A percentile compares a stretch with the other conserved stretches of the same genome.
These are phyloP conservation scores for Limosa lapponica DNA, from an alignment of 2,797 vertebrate genomes.

Conservation along the genomic window DNA sequence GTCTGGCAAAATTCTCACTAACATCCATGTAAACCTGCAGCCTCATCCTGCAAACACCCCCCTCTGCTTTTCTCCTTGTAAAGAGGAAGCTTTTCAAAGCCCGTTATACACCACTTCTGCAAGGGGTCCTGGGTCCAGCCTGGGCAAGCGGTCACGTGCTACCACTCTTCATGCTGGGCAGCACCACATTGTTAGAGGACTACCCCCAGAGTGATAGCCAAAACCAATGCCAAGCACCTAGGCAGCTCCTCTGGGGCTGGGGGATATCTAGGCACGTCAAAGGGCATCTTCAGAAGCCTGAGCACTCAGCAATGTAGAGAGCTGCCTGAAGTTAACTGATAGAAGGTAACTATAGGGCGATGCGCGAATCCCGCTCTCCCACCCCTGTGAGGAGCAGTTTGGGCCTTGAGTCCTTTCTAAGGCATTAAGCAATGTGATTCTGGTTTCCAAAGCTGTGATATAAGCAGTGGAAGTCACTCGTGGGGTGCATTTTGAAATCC, in stretches of 20 bases:
- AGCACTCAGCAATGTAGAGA: background rate
- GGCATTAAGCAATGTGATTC: background rate
- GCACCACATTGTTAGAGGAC: rapidly evolving
- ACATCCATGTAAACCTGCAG: background rate
- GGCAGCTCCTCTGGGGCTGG: background rate
- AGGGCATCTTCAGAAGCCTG: background rate
- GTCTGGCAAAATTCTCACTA: background rate
- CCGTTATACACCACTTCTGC: background rate
- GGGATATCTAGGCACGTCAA: background rate
- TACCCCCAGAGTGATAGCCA: background rate
- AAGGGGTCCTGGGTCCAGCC: background rate
- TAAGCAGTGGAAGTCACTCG: background rate
- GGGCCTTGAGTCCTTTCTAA: background rate
- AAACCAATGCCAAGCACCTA: background rate
- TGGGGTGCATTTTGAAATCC: background rate
- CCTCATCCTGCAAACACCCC: background rate
- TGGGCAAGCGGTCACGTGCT: background rate
- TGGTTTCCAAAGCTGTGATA: background rate
- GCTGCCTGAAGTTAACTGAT: background rate
- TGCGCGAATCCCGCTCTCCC: rapidly evolving
- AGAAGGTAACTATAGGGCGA: background rate
- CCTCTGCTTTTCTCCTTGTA: background rate
- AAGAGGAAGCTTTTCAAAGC: background rate
- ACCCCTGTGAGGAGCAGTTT: background rate
- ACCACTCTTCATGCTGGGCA: background rate